phyloP scores from a whole-genome alignment of 1,140 invertebrate species.

The Drosophila pruinosa region DNA sequence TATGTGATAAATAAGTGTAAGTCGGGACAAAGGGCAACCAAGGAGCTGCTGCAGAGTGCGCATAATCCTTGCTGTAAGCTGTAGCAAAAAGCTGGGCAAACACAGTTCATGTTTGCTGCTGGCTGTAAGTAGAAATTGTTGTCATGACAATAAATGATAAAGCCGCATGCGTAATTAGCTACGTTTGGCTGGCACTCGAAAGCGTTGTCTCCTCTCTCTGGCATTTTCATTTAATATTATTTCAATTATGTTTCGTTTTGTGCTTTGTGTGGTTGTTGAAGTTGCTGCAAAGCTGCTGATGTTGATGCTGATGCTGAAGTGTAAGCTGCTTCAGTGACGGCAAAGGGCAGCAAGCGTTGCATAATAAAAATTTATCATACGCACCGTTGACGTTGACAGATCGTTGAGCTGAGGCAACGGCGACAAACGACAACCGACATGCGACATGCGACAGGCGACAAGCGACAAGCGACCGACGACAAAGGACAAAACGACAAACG shows the following conservation, averaged over 20 bases:
- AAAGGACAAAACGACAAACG: conserved; percentile 14
- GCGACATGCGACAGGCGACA: conserved; percentile 24
- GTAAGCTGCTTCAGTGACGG: conserved; percentile 14
- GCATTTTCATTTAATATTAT: conserved; percentile 5
- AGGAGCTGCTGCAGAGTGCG: not conserved
- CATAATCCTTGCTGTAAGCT: conserved; percentile 33
- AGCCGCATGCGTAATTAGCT: conserved; percentile 47
- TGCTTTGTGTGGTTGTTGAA: conserved; percentile 3
- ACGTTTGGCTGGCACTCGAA: not conserved
- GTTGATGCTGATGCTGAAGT: conserved; percentile 29
- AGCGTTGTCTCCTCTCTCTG: not conserved
- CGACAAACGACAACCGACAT: conserved; percentile 31
- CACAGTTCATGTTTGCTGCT: not conserved
- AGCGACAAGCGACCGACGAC: conserved; percentile 27
- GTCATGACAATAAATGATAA: conserved; percentile 35
- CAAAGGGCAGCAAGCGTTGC: conserved; percentile 25
- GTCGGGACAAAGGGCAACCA: not conserved
- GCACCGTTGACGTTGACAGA: conserved; percentile 79
- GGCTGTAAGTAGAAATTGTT: conserved; percentile 10
- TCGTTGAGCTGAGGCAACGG: conserved; percentile 52
- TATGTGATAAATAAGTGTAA: conserved; percentile 13
- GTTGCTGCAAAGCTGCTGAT: conserved; percentile 13
- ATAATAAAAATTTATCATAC: conserved; percentile 79
- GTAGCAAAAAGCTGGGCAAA: not conserved
- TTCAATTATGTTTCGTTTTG: conserved; percentile 13